Percentiles rank a stretch among this genome's conserved stretches.
Evolutionary conservation across 1,140 invertebrate genomes (phyloP).

Genomic region (Trinorchestia longiramus): DNA sequence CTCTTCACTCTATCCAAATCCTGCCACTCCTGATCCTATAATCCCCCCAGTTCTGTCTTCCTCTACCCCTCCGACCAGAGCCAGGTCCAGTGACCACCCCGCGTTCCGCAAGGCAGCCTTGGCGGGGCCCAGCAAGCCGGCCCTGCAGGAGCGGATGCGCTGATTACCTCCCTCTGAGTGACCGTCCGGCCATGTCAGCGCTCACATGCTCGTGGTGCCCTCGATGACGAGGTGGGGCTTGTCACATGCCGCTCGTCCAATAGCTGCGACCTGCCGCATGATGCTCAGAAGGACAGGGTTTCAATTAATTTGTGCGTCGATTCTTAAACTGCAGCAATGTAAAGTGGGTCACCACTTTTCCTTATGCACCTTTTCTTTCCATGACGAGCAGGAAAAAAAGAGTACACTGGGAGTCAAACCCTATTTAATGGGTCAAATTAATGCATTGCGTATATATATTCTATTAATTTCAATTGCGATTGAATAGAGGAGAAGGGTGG

Average conservation of each 20-base stretch:
- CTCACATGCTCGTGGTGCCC: not conserved
- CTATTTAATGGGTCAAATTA: not conserved
- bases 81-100: not conserved
- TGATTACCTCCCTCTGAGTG: slow-evolving; percentile 6
- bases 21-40: too few relatives aligned
- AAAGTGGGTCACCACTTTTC: not conserved
- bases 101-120: not conserved
- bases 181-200: not conserved
- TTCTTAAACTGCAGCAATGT: not conserved
- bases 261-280: not conserved
- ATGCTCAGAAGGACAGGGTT: not conserved
- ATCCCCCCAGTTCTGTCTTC: too few relatives aligned
- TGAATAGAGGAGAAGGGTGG: too few relatives aligned
- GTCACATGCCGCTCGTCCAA: not conserved
- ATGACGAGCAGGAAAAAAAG: not conserved
- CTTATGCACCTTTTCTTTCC: not conserved
- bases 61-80: not conserved
- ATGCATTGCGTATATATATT: not conserved
- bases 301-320: not conserved
- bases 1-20: too few relatives aligned
- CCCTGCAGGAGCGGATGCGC: not conserved
- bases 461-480: not conserved
- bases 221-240: too few relatives aligned
- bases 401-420: not conserved
- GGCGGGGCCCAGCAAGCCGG: too few relatives aligned